Evolutionary conservation across 2,888 invertebrate genomes (phyloP).

Genomic region (Drosophila peninsularis): DNA sequence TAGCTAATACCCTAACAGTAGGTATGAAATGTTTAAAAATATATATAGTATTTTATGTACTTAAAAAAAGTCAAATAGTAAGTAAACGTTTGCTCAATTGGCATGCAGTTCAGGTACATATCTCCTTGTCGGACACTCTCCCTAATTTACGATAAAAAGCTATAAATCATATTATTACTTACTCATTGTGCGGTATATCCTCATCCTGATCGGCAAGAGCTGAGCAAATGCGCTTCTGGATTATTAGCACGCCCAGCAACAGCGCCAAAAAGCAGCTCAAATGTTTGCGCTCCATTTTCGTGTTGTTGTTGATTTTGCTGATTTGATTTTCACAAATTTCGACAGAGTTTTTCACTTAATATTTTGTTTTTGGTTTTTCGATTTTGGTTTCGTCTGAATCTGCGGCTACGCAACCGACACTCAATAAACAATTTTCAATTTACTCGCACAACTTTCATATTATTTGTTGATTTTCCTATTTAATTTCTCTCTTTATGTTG

Average conservation of each 20-base stretch:
- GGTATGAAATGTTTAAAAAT: too few relatives aligned
- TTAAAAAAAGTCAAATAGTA: neutral
- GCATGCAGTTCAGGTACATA: neutral
- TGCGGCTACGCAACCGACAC: slow-evolving; percentile 42
- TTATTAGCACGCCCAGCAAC: slow-evolving; percentile 77
- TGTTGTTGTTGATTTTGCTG: neutral
- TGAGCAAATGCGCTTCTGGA: slow-evolving; percentile 77
- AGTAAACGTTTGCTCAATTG: neutral
- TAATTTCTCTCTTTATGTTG: slow-evolving; percentile 16
- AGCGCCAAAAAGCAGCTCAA: slow-evolving; percentile 77
- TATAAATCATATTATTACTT: slow-evolving; percentile 85
- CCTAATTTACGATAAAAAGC: neutral
- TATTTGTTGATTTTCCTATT: slow-evolving; percentile 21
- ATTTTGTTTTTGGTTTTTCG: slow-evolving; percentile 10
- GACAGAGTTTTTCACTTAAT: slow-evolving; percentile 13
- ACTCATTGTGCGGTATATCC: slow-evolving; percentile 96
- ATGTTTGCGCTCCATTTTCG: slow-evolving; percentile 78
- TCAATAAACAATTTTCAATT: slow-evolving; percentile 48
- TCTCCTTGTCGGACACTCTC: neutral
- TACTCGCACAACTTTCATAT: slow-evolving; percentile 40
- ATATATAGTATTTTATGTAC: neutral
- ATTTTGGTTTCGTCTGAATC: slow-evolving; percentile 46
- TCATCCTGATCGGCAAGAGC: slow-evolving; percentile 90
- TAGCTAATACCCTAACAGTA: neutral
- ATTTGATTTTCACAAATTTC: slow-evolving; percentile 13